phyloP scores from a whole-genome alignment of 2,888 invertebrate species.

The Pristionchus exspectatus region DNA sequence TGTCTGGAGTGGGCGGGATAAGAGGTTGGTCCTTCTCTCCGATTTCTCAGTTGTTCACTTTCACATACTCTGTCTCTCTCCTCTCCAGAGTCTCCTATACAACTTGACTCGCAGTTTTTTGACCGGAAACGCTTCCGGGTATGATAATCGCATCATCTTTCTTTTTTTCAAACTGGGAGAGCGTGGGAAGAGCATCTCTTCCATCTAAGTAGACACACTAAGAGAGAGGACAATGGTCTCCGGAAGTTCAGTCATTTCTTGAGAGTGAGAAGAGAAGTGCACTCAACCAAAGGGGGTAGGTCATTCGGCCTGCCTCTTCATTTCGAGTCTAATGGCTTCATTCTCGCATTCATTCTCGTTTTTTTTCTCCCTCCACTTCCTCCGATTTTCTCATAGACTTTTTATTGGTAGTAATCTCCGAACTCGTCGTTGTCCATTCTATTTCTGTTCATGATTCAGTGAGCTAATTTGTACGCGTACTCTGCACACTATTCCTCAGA shows the following conservation, averaged over 20 bases:
- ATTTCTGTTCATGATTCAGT: not conserved
- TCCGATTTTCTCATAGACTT: slow-evolving; percentile 11
- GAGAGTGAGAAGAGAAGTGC: not conserved
- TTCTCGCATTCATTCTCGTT: slow-evolving; percentile 26
- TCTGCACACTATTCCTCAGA: not conserved
- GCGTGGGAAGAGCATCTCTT: not conserved
- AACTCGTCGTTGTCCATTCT: not conserved
- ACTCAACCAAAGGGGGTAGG: not conserved
- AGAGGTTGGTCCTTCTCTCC: not conserved
- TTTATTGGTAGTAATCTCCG: not conserved
- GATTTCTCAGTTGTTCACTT: not conserved
- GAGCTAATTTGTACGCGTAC: not conserved
- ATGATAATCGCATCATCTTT: slow-evolving; percentile 14
- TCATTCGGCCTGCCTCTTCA: not conserved
- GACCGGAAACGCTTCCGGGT: not conserved
- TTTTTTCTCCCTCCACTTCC: not conserved
- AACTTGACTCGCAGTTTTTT: not conserved
- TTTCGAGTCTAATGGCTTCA: not conserved
- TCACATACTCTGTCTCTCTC: slow-evolving; percentile 1
- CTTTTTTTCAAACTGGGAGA: not conserved
- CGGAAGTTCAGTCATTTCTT: not conserved
- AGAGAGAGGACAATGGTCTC: not conserved
- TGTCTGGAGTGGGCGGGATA: not conserved
- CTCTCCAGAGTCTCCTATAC: not conserved
- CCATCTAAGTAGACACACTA: not conserved